Base-by-base conservation (phyloP, 2,888 invertebrate genomes). In the Gastrophysa polygoni region DNA sequence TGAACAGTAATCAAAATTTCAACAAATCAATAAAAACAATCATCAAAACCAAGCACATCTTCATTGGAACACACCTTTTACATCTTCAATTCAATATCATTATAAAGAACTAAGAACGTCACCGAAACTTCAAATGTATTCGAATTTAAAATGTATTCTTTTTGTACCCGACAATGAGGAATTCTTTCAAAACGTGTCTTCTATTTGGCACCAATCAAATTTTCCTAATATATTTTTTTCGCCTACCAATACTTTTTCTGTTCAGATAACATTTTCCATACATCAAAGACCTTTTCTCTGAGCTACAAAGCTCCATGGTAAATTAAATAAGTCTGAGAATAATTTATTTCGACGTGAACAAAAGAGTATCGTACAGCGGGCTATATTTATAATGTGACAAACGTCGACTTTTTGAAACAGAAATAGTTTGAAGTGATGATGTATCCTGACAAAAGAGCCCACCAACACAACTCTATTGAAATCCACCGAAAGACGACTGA, bases 381-480 rank as follows among this genome's bases (percentile, higher is more conserved):
- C 67, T 68, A 68, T 61, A 65, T 65, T 63, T 68, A 68, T 63
- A 59, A 57, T 60, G 63, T 68, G 67, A 68, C 65, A 68, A 68
- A 68, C 57, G 20, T 43, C 48, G 34, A 59, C 57, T 64, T 63
- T 54, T 43, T 43, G 21, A 54, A 54, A 38, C 38, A 38, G 7
- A 38, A 38, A 38, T 38, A 38, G 38, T 38, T 54, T 43, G 54
- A 43, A 21, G 54, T 43, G 34, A 54, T 54, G 54, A 44, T 54
- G 20, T 28, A 34, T 16, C n/a, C 24, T 43, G 21, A 54, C 38
- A 38, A 54, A 54, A 54, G 54, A 24, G 14, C 44, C 21, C 54
- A 54, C 54, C 54, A 43, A 54, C 54, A 43, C 54, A 54, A 14
- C 24, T 10, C 54, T 24, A 43, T 43, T 43, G n/a, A 24, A 44